These are phyloP conservation scores for Plagiodera versicolora DNA, from an alignment of 2,888 invertebrate species.

Conservation along the genomic window DNA sequence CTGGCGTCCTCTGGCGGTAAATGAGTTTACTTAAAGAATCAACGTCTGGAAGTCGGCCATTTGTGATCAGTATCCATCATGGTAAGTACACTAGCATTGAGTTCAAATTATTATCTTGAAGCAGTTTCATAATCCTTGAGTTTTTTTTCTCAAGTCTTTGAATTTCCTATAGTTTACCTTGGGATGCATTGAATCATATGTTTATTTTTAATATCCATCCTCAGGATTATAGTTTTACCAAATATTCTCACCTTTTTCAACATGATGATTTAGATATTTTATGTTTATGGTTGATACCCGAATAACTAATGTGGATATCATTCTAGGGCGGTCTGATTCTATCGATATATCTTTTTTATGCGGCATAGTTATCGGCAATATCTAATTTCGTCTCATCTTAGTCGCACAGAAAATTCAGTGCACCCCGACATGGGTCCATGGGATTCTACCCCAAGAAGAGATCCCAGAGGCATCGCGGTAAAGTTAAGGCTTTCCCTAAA, in stretches of 20 bases:
- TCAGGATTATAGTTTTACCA: no score
- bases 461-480: slow-evolving; percentile 94
- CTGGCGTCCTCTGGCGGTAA: slow-evolving; percentile 15
- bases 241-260: slow-evolving; percentile 4
- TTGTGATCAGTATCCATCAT: slow-evolving; percentile 12
- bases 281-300: slow-evolving; percentile 66
- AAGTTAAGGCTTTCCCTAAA: slow-evolving; percentile 99
- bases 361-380: background rate
- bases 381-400: background rate
- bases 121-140: background rate
- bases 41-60: slow-evolving; percentile 16
- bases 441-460: slow-evolving; percentile 99
- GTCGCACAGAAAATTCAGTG: slow-evolving; percentile 99
- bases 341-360: background rate
- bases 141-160: background rate
- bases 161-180: no score
- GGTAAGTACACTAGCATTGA: slow-evolving; percentile 10
- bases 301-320: slow-evolving; percentile 65
- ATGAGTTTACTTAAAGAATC: slow-evolving; percentile 18
- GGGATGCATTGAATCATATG: no score
- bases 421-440: slow-evolving; percentile 99
- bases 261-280: slow-evolving; percentile 67
- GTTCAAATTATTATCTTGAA: background rate
- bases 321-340: slow-evolving; percentile 76
- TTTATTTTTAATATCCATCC: no score